Percentiles rank a stretch among this genome's conserved stretches.
Conservation (phyloP, 2,888 invertebrate species). For the Microchrysa polita region DNA sequence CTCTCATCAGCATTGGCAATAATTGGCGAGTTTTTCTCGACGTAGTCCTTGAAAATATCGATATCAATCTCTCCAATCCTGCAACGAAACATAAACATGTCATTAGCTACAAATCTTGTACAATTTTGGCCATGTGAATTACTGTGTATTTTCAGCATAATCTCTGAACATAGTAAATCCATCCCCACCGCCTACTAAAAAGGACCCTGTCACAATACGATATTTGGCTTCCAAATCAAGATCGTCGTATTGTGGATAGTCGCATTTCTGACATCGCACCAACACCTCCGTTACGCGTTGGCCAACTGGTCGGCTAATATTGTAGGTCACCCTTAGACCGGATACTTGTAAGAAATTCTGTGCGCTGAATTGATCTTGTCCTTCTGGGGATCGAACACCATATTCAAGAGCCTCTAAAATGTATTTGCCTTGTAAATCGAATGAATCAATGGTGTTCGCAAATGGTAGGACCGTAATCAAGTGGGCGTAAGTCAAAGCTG, state of each 20-base stretch:
- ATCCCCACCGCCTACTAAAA: constrained; percentile 76
- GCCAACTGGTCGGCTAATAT: constrained; percentile 69
- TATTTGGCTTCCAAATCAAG: constrained; percentile 70
- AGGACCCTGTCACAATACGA: constrained; percentile 70
- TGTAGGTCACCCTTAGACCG: constrained; percentile 67
- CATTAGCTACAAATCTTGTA: background rate
- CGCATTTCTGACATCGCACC: constrained; percentile 72
- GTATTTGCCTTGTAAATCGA: constrained; percentile 74
- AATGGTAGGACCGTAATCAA: constrained; percentile 79
- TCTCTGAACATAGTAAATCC: constrained; percentile 68
- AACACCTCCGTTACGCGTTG: constrained; percentile 68
- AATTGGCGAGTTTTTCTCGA: constrained; percentile 54
- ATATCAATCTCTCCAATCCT: constrained; percentile 58
- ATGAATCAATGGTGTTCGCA: constrained; percentile 76
- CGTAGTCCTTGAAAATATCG: constrained; percentile 56
- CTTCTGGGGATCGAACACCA: constrained; percentile 64
- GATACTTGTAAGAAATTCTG: constrained; percentile 71
- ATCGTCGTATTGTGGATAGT: constrained; percentile 71
- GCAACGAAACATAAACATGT: no score
- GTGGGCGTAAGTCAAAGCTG: constrained; percentile 77
- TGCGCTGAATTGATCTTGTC: constrained; percentile 63
- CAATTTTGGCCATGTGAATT: constrained; percentile 49
- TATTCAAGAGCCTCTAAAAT: constrained; percentile 72
- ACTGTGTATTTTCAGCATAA: constrained; percentile 59
- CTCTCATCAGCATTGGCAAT: constrained; percentile 54